Percentiles rank a stretch among this genome's conserved stretches.
Conservation (phyloP, 2,888 invertebrate species). For the Microchrysa polita region DNA sequence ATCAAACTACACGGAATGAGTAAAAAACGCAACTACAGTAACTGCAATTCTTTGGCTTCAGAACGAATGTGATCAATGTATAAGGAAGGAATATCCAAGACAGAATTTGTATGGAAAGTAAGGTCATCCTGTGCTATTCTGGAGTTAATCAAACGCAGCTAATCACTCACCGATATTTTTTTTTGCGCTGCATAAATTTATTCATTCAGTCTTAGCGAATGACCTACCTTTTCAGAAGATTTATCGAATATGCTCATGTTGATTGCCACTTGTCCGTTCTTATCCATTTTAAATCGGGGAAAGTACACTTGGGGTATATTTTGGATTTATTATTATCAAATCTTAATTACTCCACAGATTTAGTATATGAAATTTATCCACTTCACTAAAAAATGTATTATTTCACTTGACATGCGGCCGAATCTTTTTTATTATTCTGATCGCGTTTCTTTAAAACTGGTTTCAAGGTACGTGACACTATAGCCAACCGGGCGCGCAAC, state of each 20-base stretch:
- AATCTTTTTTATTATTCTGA: not conserved
- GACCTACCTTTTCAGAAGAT: constrained; percentile 14
- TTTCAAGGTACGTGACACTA: not conserved
- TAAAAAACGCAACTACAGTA: too few relatives aligned
- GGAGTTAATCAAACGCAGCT: too few relatives aligned
- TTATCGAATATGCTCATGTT: constrained; percentile 11
- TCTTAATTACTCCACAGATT: not conserved
- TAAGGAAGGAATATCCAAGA: too few relatives aligned
- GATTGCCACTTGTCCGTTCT: constrained; percentile 24
- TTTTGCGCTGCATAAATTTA: too few relatives aligned
- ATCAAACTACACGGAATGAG: too few relatives aligned
- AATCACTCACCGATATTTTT: too few relatives aligned
- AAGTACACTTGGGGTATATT: not conserved
- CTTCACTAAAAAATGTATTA: not conserved
- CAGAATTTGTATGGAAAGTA: too few relatives aligned
- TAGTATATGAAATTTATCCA: not conserved
- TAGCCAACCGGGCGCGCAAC: not conserved
- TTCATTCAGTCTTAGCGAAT: too few relatives aligned
- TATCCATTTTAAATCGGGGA: not conserved
- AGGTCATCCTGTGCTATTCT: too few relatives aligned
- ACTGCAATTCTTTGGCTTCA: too few relatives aligned
- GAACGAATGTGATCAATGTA: too few relatives aligned
- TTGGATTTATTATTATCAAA: not conserved
- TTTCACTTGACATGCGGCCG: constrained; percentile 1
- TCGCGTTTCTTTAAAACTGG: not conserved